These are phyloP conservation scores for Buceros bicornis DNA, from an alignment of 2,797 vertebrate genomes.

Conservation along the genomic window DNA sequence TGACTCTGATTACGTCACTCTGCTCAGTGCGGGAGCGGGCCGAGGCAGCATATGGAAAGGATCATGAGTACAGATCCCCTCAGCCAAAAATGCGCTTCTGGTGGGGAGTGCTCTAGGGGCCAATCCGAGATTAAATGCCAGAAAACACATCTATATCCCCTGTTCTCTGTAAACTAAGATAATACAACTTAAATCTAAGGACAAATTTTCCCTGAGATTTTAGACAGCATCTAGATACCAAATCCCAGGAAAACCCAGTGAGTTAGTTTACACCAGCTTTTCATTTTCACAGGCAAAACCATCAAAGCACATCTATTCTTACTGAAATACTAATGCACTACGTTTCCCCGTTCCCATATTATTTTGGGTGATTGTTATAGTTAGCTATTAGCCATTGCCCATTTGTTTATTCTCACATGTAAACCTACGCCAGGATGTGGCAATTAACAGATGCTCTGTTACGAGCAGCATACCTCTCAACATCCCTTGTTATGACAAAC, in stretches of 20 bases:
- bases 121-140: conserved; percentile 39
- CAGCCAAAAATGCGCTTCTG: conserved; percentile 14
- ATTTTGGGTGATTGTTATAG: not conserved
- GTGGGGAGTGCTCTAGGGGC: not conserved
- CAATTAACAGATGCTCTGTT: conserved; percentile 29
- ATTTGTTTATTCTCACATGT: conserved; percentile 64
- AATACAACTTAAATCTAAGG: not conserved
- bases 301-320: not conserved
- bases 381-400: conserved; percentile 24
- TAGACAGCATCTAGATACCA: not conserved
- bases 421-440: conserved; percentile 56
- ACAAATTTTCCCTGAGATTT: not conserved
- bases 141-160: not conserved
- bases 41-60: conserved; percentile 52
- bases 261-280: not conserved
- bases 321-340: not conserved
- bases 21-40: fast-evolving
- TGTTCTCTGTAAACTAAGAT: not conserved
- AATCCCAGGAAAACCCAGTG: not conserved
- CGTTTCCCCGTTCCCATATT: not conserved
- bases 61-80: conserved; percentile 18
- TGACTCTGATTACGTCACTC: conserved; percentile 52
- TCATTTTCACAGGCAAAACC: not conserved
- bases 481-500: conserved; percentile 19
- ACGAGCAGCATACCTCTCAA: not conserved